Evolutionary conservation across 2,888 invertebrate genomes (phyloP).

Genomic region (Melikaiella ostensackeni): DNA sequence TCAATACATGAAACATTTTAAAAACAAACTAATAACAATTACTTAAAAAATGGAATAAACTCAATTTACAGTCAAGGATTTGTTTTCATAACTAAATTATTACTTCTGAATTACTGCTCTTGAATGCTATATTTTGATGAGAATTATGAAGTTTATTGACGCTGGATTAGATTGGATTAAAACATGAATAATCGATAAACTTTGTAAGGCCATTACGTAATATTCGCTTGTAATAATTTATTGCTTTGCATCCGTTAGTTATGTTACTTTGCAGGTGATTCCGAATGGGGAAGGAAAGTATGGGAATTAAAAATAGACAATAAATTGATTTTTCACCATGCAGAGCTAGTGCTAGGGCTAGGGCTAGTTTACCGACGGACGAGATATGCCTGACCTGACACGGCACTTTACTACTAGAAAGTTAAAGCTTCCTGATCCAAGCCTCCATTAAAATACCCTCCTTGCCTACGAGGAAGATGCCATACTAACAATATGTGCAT

Average conservation of each 20-base stretch:
- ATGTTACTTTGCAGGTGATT: neutral
- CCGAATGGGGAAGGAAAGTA: neutral
- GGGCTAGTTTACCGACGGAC: conserved; percentile 49
- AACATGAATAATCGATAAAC: neutral
- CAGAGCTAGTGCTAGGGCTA: neutral
- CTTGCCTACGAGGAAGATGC: no score
- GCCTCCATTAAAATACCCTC: no score
- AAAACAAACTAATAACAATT: no score
- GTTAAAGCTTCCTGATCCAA: conserved; percentile 12
- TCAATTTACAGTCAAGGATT: no score
- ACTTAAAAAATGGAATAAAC: no score
- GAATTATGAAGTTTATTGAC: no score
- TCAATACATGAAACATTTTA: no score
- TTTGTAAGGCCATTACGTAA: neutral
- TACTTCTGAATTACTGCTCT: no score
- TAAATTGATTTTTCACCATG: conserved; percentile 15
- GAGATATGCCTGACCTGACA: conserved; percentile 63
- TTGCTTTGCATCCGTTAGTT: neutral
- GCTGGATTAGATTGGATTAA: no score
- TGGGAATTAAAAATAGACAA: conserved; percentile 21
- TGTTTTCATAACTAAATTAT: no score
- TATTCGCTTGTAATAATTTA: neutral
- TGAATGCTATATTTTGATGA: no score
- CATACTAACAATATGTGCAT: no score
- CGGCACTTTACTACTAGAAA: conserved; percentile 55